A percentile compares a stretch with the other conserved stretches of the same genome.
phyloP scores from a whole-genome alignment of 2,888 invertebrate species.

The Trisateles emortualis region DNA sequence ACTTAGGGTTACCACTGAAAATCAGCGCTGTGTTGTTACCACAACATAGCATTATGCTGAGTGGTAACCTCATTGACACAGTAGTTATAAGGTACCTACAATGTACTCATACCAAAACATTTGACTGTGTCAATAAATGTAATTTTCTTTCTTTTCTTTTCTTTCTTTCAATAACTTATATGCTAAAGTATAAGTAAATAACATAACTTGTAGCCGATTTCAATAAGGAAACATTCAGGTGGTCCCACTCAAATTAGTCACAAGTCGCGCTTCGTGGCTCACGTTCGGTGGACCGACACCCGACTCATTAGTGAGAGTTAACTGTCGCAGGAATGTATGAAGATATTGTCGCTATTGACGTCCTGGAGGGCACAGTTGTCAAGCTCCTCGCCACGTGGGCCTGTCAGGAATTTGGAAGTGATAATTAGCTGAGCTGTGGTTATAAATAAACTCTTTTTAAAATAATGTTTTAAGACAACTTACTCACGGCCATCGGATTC shows the following conservation, averaged over 20 bases:
- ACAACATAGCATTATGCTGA: too few species aligned
- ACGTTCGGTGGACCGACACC: slow-evolving; percentile 24
- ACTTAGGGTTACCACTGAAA: too few species aligned
- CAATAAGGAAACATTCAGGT: slow-evolving; percentile 8
- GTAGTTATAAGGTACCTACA: too few species aligned
- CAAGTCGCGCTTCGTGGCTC: slow-evolving; percentile 24
- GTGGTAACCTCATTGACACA: too few species aligned
- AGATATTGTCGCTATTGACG: slow-evolving; percentile 1
- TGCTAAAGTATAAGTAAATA: neutral
- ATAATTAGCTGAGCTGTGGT: slow-evolving; percentile 6
- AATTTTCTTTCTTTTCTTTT: too few species aligned
- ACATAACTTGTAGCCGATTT: neutral
- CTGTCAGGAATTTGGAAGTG: neutral
- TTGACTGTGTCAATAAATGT: too few species aligned
- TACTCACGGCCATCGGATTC: too few species aligned
- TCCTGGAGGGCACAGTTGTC: neutral
- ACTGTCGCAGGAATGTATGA: slow-evolving; percentile 21
- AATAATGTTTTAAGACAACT: too few species aligned
- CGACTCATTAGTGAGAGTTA: slow-evolving; percentile 41
- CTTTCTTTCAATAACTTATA: too few species aligned
- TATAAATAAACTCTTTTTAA: neutral
- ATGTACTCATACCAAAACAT: too few species aligned
- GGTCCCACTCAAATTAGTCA: slow-evolving; percentile 14
- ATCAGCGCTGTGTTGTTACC: too few species aligned
- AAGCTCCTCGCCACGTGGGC: neutral